These are phyloP conservation scores for Neoascia interrupta DNA, from an alignment of 2,888 invertebrate species.

Conservation along the genomic window DNA sequence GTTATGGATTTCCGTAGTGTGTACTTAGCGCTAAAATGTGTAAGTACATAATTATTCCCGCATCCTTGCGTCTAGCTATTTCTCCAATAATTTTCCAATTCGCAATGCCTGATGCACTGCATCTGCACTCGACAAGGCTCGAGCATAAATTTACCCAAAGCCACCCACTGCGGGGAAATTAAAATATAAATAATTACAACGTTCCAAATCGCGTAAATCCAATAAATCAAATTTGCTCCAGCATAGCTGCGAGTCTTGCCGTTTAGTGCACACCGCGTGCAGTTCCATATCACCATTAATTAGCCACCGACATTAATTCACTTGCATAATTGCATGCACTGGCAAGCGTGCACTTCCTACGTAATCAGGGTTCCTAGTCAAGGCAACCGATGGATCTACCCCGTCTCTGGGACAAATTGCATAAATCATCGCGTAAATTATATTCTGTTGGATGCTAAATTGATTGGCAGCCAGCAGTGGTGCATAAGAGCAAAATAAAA, in stretches of 20 bases:
- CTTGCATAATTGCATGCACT: constrained; percentile 49
- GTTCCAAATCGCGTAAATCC: constrained; percentile 28
- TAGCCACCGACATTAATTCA: constrained; percentile 59
- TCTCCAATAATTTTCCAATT: too few relatives aligned
- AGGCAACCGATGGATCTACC: constrained; percentile 1
- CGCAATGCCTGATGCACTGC: too few relatives aligned
- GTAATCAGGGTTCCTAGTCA: constrained; percentile 26
- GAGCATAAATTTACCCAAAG: constrained; percentile 14
- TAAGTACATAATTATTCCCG: too few relatives aligned
- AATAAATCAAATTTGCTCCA: constrained; percentile 43
- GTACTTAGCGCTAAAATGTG: too few relatives aligned
- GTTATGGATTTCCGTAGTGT: too few relatives aligned
- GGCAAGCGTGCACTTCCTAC: constrained; percentile 42
- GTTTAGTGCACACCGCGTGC: background rate
- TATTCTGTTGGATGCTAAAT: constrained; percentile 48
- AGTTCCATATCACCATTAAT: constrained; percentile 45
- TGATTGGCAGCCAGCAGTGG: constrained; percentile 52
- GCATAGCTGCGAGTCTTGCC: background rate
- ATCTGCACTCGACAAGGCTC: too few relatives aligned
- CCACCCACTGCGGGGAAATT: constrained; percentile 27
- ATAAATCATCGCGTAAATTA: constrained; percentile 62
- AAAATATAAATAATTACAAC: constrained; percentile 51
- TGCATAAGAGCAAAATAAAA: constrained; percentile 2
- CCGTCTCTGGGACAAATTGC: constrained; percentile 36
- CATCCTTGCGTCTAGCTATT: too few relatives aligned